Conservation (phyloP, 2,888 invertebrate species). For the Eupithecia subfuscata region DNA sequence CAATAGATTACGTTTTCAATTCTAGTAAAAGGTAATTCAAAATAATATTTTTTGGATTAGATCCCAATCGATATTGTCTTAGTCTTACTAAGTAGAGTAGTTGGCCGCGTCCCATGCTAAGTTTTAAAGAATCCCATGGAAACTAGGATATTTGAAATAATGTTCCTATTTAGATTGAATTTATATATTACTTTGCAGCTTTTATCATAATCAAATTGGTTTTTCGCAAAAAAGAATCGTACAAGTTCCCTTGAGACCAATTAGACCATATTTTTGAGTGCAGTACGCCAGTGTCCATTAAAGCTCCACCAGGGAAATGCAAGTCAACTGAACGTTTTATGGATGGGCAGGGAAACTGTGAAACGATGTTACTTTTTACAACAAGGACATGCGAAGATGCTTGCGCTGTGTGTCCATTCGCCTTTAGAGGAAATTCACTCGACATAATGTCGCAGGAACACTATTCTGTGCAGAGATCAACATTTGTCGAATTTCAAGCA, state of each 20-base stretch:
- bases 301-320: not conserved
- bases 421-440: not conserved
- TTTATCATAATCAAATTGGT: slow-evolving; percentile 20
- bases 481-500: slow-evolving; percentile 10
- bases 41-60: slow-evolving; percentile 5
- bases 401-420: not conserved
- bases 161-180: not conserved
- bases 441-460: not conserved
- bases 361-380: not conserved
- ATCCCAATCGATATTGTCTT: slow-evolving; percentile 10
- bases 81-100: not conserved
- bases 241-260: not conserved
- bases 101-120: slow-evolving; percentile 15
- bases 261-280: not conserved
- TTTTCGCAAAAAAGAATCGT: not conserved
- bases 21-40: not conserved
- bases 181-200: slow-evolving; percentile 8
- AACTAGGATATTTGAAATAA: not conserved
- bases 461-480: not conserved
- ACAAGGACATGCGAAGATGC: not conserved
- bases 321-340: not conserved
- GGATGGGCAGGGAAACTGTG: not conserved
- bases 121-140: slow-evolving; percentile 9
- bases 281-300: not conserved
- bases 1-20: not conserved